Conservation (phyloP, 2,888 invertebrate genomes). For the Leptinotarsa peninsularis region DNA sequence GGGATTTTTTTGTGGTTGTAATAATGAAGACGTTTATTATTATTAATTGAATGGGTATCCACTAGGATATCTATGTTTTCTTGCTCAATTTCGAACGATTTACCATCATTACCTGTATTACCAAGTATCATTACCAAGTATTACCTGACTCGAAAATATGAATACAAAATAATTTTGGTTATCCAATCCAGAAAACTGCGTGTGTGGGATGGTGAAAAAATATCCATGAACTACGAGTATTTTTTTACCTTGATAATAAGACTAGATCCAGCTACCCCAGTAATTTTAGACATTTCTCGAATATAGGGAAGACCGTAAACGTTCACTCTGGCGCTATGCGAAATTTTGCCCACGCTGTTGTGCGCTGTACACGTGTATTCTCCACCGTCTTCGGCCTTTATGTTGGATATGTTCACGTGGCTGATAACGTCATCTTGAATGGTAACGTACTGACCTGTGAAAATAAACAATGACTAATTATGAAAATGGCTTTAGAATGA, state of each 20-base stretch:
- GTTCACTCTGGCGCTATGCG: constrained; percentile 87
- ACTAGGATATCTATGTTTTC: too few relatives aligned
- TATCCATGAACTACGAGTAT: not conserved
- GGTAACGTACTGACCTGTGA: constrained; percentile 83
- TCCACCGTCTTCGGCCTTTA: constrained; percentile 90
- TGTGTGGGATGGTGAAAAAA: too few relatives aligned
- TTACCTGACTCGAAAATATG: too few relatives aligned
- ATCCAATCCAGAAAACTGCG: not conserved
- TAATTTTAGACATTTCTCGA: constrained; percentile 88
- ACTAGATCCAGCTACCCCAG: constrained; percentile 86
- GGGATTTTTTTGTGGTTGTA: too few relatives aligned
- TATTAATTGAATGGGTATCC: too few relatives aligned
- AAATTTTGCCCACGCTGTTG: constrained; percentile 83
- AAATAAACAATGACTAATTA: too few relatives aligned
- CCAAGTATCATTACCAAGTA: too few relatives aligned
- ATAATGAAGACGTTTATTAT: too few relatives aligned
- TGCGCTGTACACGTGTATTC: constrained; percentile 88
- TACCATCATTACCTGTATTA: too few relatives aligned
- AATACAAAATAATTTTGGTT: too few relatives aligned
- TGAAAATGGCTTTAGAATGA: too few relatives aligned
- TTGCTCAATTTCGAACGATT: too few relatives aligned
- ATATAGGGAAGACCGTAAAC: constrained; percentile 90
- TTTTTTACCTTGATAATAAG: constrained; percentile 75
- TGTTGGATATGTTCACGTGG: constrained; percentile 89
- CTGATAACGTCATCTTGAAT: constrained; percentile 93